Evolutionary conservation across 2,888 invertebrate species (phyloP).

Genomic region (Tinea pellionella): DNA sequence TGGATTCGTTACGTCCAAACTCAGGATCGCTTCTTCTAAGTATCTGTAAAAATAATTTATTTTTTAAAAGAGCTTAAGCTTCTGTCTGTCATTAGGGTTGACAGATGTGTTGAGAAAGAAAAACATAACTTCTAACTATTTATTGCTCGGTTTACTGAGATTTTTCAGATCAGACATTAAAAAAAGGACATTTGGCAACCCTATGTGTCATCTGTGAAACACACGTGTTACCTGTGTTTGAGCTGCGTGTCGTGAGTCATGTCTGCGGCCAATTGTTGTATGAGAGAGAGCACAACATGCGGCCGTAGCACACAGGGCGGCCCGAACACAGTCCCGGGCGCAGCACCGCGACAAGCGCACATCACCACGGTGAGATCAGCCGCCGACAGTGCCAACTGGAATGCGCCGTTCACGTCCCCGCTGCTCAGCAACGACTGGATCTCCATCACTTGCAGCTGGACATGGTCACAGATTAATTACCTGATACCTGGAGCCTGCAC

Average conservation of each 20-base stretch:
- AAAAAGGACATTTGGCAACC: too few relatives aligned
- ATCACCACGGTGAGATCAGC: conserved; percentile 90
- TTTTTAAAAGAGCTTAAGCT: too few relatives aligned
- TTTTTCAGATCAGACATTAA: too few relatives aligned
- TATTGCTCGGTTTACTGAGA: too few relatives aligned
- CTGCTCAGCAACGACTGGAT: conserved; percentile 75
- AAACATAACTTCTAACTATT: too few relatives aligned
- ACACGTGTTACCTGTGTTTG: conserved; percentile 87
- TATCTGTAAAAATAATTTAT: conserved; percentile 74
- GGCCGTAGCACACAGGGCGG: conserved; percentile 83
- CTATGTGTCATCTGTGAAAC: too few relatives aligned
- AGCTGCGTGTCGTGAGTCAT: conserved; percentile 85
- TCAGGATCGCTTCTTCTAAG: conserved; percentile 87
- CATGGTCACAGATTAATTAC: neutral
- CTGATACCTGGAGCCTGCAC: too few relatives aligned
- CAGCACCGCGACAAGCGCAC: conserved; percentile 86
- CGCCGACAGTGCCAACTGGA: conserved; percentile 89
- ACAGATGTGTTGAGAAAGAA: too few relatives aligned
- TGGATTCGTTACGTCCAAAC: conserved; percentile 80
- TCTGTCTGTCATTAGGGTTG: too few relatives aligned
- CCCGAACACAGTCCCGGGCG: conserved; percentile 82
- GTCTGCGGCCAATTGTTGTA: conserved; percentile 94
- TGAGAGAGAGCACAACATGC: conserved; percentile 89
- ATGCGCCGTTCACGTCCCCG: conserved; percentile 87
- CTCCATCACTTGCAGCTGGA: conserved; percentile 69